Percentiles rank a stretch among this genome's conserved stretches.
These are phyloP conservation scores for Phocoena sinus DNA, from an alignment of 2,113 vertebrate species.

Conservation along the genomic window DNA sequence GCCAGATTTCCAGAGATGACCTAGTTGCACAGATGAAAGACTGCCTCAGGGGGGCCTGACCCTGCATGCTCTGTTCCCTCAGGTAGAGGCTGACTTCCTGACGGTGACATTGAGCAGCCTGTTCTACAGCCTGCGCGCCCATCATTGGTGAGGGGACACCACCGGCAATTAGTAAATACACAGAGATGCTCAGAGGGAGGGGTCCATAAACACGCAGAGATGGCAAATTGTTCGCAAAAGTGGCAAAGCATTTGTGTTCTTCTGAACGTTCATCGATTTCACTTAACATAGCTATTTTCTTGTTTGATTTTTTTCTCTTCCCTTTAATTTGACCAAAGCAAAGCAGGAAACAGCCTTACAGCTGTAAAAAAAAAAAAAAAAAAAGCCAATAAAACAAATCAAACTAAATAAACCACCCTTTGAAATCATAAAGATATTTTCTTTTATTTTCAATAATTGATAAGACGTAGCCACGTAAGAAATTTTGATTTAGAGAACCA, in stretches of 20 bases:
- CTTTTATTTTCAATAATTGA: conserved; percentile 15
- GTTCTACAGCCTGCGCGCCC: conserved; percentile 66
- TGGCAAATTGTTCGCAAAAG: conserved; percentile 58
- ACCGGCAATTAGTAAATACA: conserved; percentile 65
- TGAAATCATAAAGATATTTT: conserved; percentile 18
- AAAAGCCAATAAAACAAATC: conserved; percentile 50
- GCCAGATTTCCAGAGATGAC: conserved; percentile 79
- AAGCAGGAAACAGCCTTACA: conserved; percentile 35
- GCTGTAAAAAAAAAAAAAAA: fast-evolving
- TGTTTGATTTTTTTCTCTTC: conserved; percentile 49
- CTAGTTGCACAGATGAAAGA: conserved; percentile 82
- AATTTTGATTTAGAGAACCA: neutral
- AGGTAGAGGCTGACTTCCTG: conserved; percentile 83
- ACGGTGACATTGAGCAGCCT: conserved; percentile 82
- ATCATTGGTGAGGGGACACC: conserved; percentile 79
- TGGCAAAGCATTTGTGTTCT: neutral
- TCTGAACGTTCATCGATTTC: neutral
- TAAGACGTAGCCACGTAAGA: neutral
- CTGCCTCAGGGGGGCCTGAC: conserved; percentile 78
- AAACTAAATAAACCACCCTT: conserved; percentile 38
- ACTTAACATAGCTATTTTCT: conserved; percentile 29
- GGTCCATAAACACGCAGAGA: conserved; percentile 71
- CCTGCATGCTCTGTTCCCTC: conserved; percentile 81
- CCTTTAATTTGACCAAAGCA: conserved; percentile 63
- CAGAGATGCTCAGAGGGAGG: conserved; percentile 81